Evolutionary conservation across 2,888 invertebrate species (phyloP).

Genomic region (Cheilosia urbana): DNA sequence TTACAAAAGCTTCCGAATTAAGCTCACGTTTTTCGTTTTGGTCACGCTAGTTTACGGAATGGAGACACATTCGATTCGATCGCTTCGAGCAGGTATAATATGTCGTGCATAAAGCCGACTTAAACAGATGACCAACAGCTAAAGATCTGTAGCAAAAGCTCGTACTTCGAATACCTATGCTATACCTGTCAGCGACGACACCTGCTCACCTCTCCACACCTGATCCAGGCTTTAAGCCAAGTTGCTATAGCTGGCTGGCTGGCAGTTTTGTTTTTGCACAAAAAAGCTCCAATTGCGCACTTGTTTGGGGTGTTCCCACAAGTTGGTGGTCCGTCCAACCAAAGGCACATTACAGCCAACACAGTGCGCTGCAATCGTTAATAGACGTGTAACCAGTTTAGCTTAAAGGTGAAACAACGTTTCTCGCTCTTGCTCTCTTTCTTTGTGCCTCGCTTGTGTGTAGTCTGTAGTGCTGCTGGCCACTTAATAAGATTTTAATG

Average conservation of each 20-base stretch:
- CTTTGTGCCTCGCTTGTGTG: neutral
- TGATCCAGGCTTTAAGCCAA: too few species aligned
- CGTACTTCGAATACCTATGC: neutral
- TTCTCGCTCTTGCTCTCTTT: conserved; percentile 39
- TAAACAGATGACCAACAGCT: conserved; percentile 37
- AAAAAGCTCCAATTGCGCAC: conserved; percentile 63
- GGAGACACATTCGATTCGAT: conserved; percentile 1
- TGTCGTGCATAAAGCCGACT: conserved; percentile 5
- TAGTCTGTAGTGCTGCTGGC: neutral
- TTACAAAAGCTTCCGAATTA: conserved; percentile 43
- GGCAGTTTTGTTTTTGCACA: conserved; percentile 6
- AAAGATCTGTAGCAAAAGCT: conserved; percentile 53
- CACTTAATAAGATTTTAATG: conserved; percentile 52
- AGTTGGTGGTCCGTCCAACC: conserved; percentile 20
- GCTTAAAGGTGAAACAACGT: conserved; percentile 72
- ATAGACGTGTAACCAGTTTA: conserved; percentile 66
- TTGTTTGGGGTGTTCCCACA: conserved; percentile 53
- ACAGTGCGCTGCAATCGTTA: conserved; percentile 44
- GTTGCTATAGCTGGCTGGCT: too few species aligned
- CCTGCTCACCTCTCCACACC: conserved; percentile 52
- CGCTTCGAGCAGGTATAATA: neutral
- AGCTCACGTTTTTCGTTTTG: conserved; percentile 25
- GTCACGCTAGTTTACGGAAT: conserved; percentile 29
- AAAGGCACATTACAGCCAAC: conserved; percentile 38
- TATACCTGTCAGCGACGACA: conserved; percentile 56